Evolutionary conservation across 2,113 vertebrate genomes (phyloP).

Genomic region (Phodopus roborovskii): DNA sequence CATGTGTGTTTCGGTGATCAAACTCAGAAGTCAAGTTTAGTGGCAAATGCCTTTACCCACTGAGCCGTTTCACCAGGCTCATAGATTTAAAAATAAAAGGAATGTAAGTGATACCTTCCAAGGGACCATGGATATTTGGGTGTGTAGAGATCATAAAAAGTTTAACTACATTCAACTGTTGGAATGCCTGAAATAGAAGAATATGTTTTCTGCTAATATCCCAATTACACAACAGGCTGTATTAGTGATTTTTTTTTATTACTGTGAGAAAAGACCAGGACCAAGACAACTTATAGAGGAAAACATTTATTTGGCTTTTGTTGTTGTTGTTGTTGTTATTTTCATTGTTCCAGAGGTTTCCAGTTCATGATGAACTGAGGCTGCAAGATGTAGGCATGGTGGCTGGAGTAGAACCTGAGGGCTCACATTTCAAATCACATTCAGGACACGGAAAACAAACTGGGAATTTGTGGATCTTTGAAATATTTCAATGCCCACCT

Average conservation of each 20-base stretch:
- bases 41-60: too few relatives aligned
- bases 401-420: background rate
- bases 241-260: background rate
- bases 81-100: too few relatives aligned
- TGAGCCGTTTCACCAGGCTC: background rate
- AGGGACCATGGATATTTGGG: background rate
- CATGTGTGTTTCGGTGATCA: background rate
- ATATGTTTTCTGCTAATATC: background rate
- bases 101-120: background rate
- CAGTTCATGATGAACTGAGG: background rate
- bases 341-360: background rate
- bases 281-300: too few relatives aligned
- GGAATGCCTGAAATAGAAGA: background rate
- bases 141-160: background rate
- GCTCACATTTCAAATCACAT: background rate
- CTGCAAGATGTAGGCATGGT: background rate
- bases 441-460: background rate
- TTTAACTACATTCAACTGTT: background rate
- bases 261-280: background rate
- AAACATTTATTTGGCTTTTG: background rate
- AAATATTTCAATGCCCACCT: background rate
- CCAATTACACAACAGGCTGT: too few relatives aligned
- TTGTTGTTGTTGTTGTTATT: too few relatives aligned
- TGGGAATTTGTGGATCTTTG: background rate
- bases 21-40: background rate